Evolutionary conservation across 2,888 invertebrate species (phyloP).

Genomic region (Nephrotoma guestfalica): DNA sequence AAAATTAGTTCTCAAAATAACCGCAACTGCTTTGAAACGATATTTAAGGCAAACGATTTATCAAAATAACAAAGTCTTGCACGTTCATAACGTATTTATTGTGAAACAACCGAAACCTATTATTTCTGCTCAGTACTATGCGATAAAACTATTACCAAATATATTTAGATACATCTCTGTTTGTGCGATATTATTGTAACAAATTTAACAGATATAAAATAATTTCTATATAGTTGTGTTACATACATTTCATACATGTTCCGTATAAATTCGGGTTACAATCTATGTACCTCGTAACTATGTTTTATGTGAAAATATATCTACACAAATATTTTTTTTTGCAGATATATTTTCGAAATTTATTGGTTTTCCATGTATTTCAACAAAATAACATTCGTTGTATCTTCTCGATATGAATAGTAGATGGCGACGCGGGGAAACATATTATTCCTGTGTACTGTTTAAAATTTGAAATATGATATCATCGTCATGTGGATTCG

Average conservation of each 20-base stretch:
- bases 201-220: background rate
- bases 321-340: background rate
- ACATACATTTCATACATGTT: background rate
- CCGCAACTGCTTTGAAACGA: too few species aligned
- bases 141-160: background rate
- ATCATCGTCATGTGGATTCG: background rate
- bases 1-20: too few species aligned
- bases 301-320: background rate
- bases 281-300: background rate
- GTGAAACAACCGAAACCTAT: background rate
- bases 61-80: background rate
- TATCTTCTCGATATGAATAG: background rate
- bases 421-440: background rate
- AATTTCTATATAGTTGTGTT: background rate
- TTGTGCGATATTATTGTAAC: background rate
- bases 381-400: background rate
- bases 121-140: background rate
- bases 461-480: background rate
- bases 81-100: background rate
- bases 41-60: too few species aligned
- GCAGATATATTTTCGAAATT: background rate
- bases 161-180: background rate
- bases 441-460: background rate
- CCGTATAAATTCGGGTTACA: background rate
- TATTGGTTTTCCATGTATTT: background rate